Percentiles rank a stretch among this genome's conserved stretches.
phyloP scores from a whole-genome alignment of 2,888 invertebrate species.

The Nowickia ferox region DNA sequence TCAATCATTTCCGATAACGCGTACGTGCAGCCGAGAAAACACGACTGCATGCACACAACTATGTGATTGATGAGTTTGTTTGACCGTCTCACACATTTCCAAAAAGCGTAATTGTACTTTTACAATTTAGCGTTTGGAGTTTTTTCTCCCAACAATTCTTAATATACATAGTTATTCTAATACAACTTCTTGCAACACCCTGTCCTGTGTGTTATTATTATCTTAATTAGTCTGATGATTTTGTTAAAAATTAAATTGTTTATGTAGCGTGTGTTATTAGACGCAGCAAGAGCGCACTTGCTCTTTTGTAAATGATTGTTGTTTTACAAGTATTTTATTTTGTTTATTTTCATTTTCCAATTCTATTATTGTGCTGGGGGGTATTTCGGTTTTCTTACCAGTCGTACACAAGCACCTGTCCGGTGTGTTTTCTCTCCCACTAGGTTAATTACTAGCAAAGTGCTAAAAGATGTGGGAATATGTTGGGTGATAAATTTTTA shows the following conservation, averaged over 20 bases:
- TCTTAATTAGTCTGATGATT: conserved; percentile 5
- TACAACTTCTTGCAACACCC: not conserved
- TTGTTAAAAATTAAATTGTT: not conserved
- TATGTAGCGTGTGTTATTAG: not conserved
- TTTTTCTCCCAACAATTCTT: not conserved
- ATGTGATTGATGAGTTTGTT: too few relatives aligned
- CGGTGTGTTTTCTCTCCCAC: conserved; percentile 36
- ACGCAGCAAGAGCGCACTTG: not conserved
- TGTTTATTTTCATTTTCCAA: conserved; percentile 33
- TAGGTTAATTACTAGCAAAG: conserved; percentile 41
- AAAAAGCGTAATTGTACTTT: too few relatives aligned
- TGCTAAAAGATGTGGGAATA: conserved; percentile 62
- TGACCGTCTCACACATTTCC: too few relatives aligned
- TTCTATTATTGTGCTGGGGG: conserved; percentile 39
- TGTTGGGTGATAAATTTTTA: conserved; percentile 50
- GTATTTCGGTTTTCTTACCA: conserved; percentile 8
- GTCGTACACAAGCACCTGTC: conserved; percentile 44
- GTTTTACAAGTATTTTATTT: conserved; percentile 53
- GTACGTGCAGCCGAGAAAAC: too few relatives aligned
- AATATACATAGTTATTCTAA: not conserved
- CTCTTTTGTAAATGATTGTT: conserved; percentile 44
- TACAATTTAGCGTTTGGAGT: not conserved
- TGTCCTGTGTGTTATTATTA: not conserved
- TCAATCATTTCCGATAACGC: too few relatives aligned
- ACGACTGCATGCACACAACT: too few relatives aligned